Evolutionary conservation across 1,140 invertebrate genomes (phyloP), one percentile per base, ranked within the genome.

Genomic region (Nomia melanderi): DNA sequence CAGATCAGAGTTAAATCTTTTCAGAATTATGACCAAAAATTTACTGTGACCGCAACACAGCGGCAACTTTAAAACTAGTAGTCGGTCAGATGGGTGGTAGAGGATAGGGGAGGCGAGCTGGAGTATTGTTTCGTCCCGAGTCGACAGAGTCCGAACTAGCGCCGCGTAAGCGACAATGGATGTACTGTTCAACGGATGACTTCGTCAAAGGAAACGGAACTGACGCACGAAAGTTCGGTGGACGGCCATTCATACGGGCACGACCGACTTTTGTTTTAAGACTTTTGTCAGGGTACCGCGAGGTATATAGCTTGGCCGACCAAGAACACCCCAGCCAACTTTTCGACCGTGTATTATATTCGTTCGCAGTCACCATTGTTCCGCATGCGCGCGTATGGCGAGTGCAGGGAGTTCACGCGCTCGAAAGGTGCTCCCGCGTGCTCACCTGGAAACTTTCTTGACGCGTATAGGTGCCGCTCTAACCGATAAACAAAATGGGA

Each of bases 171-270:
- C 70, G 59, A 84, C 82, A 84, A 84, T 83, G 67, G 67, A 65
- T 31, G 54, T 31, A 76, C 56, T 71, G 69, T 83, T 84, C 53
- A 83, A 84, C 78, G 73, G 64, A 77, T 80, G 82, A 84, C 81
- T 84, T 74, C 54, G 81, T 83, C 78, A 84, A 83, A 84, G 82
- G 81, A 84, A 83, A 84, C 81, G 81, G 81, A 72, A 83, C 72
- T 69, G 57, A 80, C 78, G 82, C 66, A 70, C 29, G 77, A 83
- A 84, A 84, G 81, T 84, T 84, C 57, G 69, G 67, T 36, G 81
- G 62, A 79, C 57, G 70, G 53, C 66, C 25, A 80, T 84, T 83
- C 81, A 83, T 63, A 27, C 29, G 56, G 36, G 50, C 14, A 53
- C 44, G 25, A 31, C 29, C 25, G 77, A 84, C 82, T 84, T 83